Evolutionary conservation across 2,797 vertebrate species (phyloP), one percentile per base, ranked within the genome.

Genomic region (Xerus rutilus): DNA sequence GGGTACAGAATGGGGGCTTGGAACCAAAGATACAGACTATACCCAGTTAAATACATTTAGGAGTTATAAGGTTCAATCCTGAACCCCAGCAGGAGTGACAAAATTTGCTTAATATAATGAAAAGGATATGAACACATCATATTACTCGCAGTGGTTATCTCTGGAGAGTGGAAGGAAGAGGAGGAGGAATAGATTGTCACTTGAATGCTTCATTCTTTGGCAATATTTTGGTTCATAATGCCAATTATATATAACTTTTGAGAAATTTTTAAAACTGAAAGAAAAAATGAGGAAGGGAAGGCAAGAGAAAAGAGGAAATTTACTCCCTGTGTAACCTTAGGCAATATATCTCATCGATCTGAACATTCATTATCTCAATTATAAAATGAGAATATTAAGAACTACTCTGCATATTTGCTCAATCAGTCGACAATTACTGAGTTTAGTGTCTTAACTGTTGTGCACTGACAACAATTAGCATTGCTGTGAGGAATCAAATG

Each of bases 351-450:
- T 85, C 62, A 62, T 1, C 0, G 7, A 49, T 32, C n/a, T 92
- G 59, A 82, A 47, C 72, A 14, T 57, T 62, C 45, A 17, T 43
- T 82, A 78, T 47, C 67, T 86, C 57, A 83, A 49, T 76, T 95
- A 59, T 49, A 79, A 89, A 95, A 81, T 84, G n/a, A 12, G 6
- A 70, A 70, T 81, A 14, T 84, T 39, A 94, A 73, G 8, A 96
- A 90, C 18, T 69, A 7, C 0, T 49, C 64, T 64, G 18, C 39
- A 45, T 67, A 7, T 20, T 74, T 93, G 64, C 81, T 92, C 17
- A 70, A 65, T 65, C 15, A 86, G 30, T 59, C 20, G 74, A 23
- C 9, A 90, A 70, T 35, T 54, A 95, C 79, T 86, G 83, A 95
- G 13, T 65, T 70, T 87, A 70, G 45, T 89, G 39, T 54, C 32